Conservation (phyloP, 2,797 vertebrate genomes). For the Morus bassanus region DNA sequence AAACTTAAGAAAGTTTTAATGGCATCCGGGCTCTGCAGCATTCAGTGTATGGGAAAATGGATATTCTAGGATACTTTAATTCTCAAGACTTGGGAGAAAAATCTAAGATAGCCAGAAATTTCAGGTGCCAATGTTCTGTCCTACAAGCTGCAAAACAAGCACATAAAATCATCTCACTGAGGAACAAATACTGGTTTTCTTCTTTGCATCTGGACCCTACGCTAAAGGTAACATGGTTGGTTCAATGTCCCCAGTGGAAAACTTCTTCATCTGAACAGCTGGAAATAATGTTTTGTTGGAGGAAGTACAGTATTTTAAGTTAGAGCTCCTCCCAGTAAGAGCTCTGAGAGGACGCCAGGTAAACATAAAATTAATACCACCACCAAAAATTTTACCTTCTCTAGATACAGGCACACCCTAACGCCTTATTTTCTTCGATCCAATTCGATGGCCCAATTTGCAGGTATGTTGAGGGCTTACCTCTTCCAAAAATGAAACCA, state of each 20-base stretch:
- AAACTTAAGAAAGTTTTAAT: not conserved
- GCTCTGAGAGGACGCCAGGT: not conserved
- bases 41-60: not conserved
- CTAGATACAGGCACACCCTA: not conserved
- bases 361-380: not conserved
- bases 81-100: not conserved
- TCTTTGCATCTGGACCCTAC: not conserved
- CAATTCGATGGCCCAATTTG: not conserved
- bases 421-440: not conserved
- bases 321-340: not conserved
- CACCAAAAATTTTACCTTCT: not conserved
- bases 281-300: not conserved
- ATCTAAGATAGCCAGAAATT: not conserved
- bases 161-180: not conserved
- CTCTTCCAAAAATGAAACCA: not conserved
- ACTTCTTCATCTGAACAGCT: not conserved
- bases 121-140: not conserved
- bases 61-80: not conserved
- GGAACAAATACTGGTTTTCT: not conserved
- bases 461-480: not conserved
- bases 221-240: not conserved
- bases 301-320: not conserved
- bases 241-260: not conserved
- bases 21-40: not conserved
- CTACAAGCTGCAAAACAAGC: not conserved